phyloP scores from a whole-genome alignment of 2,797 vertebrate genomes.

The Gymnodraco acuticeps region DNA sequence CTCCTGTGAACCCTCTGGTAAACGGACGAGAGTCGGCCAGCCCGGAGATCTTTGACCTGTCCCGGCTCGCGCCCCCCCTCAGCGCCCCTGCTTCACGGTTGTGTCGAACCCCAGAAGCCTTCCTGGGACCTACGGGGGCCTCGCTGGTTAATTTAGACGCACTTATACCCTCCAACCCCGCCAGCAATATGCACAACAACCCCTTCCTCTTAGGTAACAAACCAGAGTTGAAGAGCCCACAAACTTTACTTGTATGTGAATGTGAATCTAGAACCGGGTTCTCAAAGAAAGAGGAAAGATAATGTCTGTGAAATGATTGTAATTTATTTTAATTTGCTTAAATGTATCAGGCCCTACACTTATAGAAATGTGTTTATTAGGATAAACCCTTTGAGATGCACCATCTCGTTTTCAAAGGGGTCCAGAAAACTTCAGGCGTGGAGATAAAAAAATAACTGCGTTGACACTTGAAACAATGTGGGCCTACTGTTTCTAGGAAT shows the following conservation, averaged over 20 bases:
- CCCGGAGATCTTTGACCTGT: slow-evolving; percentile 86
- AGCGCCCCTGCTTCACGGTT: slow-evolving; percentile 74
- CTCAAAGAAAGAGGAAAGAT: no score
- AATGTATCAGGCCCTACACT: no score
- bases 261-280: no score
- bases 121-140: slow-evolving; percentile 92
- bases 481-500: no score
- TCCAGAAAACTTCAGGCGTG: no score
- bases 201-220: slow-evolving; percentile 92
- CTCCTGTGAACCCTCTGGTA: slow-evolving; percentile 78
- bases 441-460: no score
- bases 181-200: slow-evolving; percentile 87
- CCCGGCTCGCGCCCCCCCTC: slow-evolving; percentile 84
- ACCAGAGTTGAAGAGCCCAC: background rate
- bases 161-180: slow-evolving; percentile 84
- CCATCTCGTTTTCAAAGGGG: no score
- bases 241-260: background rate
- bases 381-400: no score
- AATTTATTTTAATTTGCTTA: no score
- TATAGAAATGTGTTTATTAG: no score
- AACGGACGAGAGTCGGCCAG: slow-evolving; percentile 86
- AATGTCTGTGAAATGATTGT: no score
- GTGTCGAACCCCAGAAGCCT: slow-evolving; percentile 91
- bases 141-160: slow-evolving; percentile 94
- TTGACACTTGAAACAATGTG: no score